phyloP scores from a whole-genome alignment of 2,113 vertebrate genomes.

The Lynx canadensis region DNA sequence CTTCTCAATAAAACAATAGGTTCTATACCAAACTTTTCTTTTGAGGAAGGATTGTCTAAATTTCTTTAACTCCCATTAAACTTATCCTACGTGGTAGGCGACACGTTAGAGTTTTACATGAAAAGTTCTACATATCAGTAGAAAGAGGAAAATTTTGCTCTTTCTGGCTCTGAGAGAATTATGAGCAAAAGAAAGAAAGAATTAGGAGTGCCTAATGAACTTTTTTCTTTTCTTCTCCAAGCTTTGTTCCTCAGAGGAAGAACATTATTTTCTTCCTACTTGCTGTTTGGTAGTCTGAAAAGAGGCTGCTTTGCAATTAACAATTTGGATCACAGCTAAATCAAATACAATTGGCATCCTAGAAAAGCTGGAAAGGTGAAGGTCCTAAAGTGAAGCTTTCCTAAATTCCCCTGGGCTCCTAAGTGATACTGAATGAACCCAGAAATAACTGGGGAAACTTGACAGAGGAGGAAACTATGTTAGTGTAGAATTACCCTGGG shows the following conservation, averaged over 20 bases:
- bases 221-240: background rate
- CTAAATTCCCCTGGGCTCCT: background rate
- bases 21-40: background rate
- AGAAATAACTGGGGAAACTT: background rate
- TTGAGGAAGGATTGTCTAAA: slow-evolving; percentile 4
- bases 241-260: background rate
- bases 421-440: background rate
- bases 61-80: background rate
- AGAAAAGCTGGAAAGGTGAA: background rate
- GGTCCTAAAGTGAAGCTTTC: background rate
- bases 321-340: background rate
- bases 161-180: background rate
- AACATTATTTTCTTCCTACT: background rate
- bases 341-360: background rate
- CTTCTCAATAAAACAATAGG: background rate
- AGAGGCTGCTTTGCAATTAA: background rate
- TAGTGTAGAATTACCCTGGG: background rate
- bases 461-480: background rate
- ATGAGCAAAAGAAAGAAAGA: background rate
- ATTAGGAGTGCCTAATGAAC: background rate
- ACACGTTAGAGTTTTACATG: background rate
- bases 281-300: background rate
- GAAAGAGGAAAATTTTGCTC: background rate
- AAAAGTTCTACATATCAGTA: background rate
- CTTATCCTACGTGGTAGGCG: background rate